Evolutionary conservation across 2,797 vertebrate species (phyloP).

Genomic region (Galagoides demidoff): DNA sequence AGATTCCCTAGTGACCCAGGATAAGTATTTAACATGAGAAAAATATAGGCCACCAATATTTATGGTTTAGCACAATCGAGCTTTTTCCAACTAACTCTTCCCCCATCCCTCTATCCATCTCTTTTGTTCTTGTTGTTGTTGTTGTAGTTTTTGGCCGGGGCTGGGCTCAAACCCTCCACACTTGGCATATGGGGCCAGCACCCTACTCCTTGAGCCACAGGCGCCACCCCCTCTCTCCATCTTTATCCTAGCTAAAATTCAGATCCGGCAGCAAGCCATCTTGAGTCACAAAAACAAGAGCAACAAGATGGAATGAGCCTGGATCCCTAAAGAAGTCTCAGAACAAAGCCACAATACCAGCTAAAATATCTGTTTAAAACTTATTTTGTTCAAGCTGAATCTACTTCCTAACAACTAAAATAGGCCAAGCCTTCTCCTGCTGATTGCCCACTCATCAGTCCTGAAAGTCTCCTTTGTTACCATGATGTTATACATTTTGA

Average conservation of each 20-base stretch:
- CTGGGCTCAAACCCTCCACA: too few species aligned
- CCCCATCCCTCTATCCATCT: background rate
- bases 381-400: background rate
- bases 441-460: background rate
- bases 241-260: background rate
- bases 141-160: too few species aligned
- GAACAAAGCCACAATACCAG: background rate
- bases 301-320: background rate
- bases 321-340: background rate
- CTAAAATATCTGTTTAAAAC: background rate
- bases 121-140: too few species aligned
- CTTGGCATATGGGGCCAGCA: too few species aligned
- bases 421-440: background rate
- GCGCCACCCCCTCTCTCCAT: background rate
- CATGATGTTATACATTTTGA: background rate
- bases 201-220: too few species aligned
- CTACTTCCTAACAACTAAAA: background rate
- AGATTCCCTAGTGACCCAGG: background rate
- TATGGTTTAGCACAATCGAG: background rate
- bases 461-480: background rate
- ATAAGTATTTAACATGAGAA: background rate
- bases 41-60: background rate
- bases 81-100: background rate
- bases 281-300: background rate
- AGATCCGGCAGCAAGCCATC: background rate